Percentiles rank a stretch among this genome's conserved stretches.
These are phyloP conservation scores for Chinchilla lanigera DNA, from an alignment of 2,113 vertebrate genomes.

Conservation along the genomic window DNA sequence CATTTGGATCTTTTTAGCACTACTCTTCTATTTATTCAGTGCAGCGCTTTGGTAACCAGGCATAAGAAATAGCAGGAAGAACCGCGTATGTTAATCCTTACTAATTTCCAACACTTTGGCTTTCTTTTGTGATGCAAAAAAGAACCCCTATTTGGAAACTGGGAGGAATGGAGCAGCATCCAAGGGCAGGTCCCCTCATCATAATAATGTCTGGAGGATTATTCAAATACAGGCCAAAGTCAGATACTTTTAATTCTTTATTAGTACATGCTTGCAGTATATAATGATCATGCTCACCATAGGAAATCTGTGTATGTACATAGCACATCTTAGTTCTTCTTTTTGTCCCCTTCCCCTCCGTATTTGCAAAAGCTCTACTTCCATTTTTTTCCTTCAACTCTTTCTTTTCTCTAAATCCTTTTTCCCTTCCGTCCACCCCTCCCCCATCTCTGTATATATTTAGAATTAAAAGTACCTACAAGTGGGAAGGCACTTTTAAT, in stretches of 20 bases:
- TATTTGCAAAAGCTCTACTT: not conserved
- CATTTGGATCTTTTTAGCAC: not conserved
- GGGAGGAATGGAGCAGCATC: constrained; percentile 78
- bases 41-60: constrained; percentile 36
- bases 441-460: not conserved
- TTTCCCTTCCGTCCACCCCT: not conserved
- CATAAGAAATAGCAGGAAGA: constrained; percentile 80
- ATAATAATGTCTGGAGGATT: constrained; percentile 84
- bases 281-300: not conserved
- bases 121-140: constrained; percentile 84
- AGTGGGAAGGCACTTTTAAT: constrained; percentile 37
- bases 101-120: constrained; percentile 82
- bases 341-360: not conserved
- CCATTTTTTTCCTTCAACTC: not conserved
- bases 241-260: constrained; percentile 71
- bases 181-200: constrained; percentile 82
- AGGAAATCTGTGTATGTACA: not conserved
- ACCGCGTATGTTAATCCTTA: constrained; percentile 79
- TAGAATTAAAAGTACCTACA: not conserved
- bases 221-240: constrained; percentile 77
- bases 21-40: constrained; percentile 23
- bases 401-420: not conserved
- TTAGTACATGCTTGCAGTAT: not conserved
- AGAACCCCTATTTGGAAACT: constrained; percentile 76
- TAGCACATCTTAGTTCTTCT: not conserved